These are phyloP conservation scores for Eurystomus glaucurus DNA, from an alignment of 2,797 vertebrate species.

Conservation along the genomic window DNA sequence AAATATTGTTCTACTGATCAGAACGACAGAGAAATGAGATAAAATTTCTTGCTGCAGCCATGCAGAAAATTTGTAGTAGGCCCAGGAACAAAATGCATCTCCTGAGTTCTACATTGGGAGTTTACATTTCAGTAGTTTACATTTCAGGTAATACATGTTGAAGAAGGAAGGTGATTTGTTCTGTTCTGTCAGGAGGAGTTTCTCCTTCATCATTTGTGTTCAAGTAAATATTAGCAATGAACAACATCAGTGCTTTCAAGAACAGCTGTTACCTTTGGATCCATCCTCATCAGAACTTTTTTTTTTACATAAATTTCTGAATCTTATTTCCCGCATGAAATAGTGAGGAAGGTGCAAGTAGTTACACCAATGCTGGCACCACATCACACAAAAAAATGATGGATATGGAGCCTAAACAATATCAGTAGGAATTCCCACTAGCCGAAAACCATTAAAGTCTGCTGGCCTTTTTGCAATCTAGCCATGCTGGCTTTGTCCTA, in stretches of 20 bases:
- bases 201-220: neutral
- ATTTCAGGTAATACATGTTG: neutral
- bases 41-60: neutral
- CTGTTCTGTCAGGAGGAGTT: neutral
- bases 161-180: neutral
- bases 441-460: neutral
- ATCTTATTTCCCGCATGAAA: neutral
- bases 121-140: conserved; percentile 22
- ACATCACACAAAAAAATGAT: neutral
- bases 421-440: neutral
- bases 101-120: neutral
- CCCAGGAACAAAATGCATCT: neutral
- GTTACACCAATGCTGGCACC: neutral
- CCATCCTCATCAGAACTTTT: neutral
- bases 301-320: neutral
- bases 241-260: neutral
- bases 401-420: neutral
- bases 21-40: neutral
- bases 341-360: neutral
- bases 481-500: neutral
- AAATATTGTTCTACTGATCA: conserved; percentile 67
- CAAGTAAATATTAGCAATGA: neutral
- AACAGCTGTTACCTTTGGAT: neutral
- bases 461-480: neutral
- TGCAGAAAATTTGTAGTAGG: neutral